A percentile compares a stretch with the other conserved stretches of the same genome.
Conservation (phyloP, 2,888 invertebrate genomes). For the Drosophila austrosaltans region DNA sequence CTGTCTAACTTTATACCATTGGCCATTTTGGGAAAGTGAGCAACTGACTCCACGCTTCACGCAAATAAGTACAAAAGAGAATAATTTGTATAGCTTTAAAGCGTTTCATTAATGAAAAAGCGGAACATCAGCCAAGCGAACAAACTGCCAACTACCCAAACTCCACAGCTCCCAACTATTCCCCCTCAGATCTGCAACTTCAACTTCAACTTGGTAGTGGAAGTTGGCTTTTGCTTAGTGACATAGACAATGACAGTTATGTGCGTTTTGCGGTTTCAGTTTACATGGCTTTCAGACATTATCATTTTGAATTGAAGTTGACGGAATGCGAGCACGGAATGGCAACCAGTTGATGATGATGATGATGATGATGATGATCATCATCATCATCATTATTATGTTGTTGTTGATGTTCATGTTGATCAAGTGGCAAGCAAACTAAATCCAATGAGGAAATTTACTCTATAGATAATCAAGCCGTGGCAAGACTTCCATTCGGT, state of each 20-base stretch:
- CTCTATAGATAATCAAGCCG: slow-evolving; percentile 13
- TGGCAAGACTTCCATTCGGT: slow-evolving; percentile 1
- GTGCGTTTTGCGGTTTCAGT: slow-evolving; percentile 62
- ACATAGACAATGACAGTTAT: slow-evolving; percentile 68
- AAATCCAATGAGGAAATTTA: slow-evolving; percentile 8
- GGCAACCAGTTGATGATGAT: slow-evolving; percentile 12
- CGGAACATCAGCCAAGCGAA: slow-evolving; percentile 45
- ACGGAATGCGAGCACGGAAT: slow-evolving; percentile 24
- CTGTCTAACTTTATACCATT: slow-evolving; percentile 12
- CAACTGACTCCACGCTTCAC: slow-evolving; percentile 26
- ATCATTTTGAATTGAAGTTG: slow-evolving; percentile 24
- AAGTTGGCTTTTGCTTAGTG: slow-evolving; percentile 34
- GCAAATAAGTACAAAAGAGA: slow-evolving; percentile 34
- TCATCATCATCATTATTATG: too few species aligned
- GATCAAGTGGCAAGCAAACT: slow-evolving; percentile 9
- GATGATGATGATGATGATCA: slow-evolving; percentile 8
- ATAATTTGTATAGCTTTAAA: slow-evolving; percentile 59
- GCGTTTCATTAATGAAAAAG: slow-evolving; percentile 49
- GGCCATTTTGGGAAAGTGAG: slow-evolving; percentile 49
- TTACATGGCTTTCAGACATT: slow-evolving; percentile 48
- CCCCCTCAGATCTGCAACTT: background rate
- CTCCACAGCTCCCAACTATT: background rate
- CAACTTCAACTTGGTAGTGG: slow-evolving; percentile 4
- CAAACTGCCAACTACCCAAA: slow-evolving; percentile 36
- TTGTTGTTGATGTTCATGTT: background rate